A percentile compares a stretch with the other conserved stretches of the same genome.
Evolutionary conservation across 2,888 invertebrate genomes (phyloP).

Genomic region (Hypomecis punctinalis): DNA sequence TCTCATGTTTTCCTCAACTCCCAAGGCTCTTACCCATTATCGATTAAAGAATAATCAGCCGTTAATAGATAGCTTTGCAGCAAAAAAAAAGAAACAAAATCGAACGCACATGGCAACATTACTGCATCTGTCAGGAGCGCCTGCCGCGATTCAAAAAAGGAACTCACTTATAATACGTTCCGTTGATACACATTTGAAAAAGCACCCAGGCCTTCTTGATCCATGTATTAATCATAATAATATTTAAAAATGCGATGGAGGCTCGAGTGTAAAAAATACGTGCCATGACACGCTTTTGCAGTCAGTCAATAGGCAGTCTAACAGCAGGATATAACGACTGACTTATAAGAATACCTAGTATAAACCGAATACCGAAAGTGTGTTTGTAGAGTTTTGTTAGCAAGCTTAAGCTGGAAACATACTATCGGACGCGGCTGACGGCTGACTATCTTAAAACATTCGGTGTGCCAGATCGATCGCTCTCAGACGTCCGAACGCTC

Average conservation of each 20-base stretch:
- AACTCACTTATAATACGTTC: conserved; percentile 63
- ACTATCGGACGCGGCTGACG: too few species aligned
- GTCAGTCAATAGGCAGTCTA: too few species aligned
- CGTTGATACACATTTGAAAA: conserved; percentile 47
- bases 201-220: conserved; percentile 42
- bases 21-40: conserved; percentile 6
- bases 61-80: conserved; percentile 26
- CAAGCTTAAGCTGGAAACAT: too few species aligned
- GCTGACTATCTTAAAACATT: too few species aligned
- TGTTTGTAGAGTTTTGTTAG: too few species aligned
- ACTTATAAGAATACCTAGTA: too few species aligned
- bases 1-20: not conserved
- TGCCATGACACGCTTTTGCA: too few species aligned
- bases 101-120: conserved; percentile 78
- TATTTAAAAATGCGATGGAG: not conserved
- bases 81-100: conserved; percentile 50
- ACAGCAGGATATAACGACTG: too few species aligned
- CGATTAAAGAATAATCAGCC: conserved; percentile 22
- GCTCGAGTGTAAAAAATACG: not conserved
- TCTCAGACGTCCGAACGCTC: too few species aligned
- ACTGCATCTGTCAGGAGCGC: conserved; percentile 78
- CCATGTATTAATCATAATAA: conserved; percentile 9
- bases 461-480: too few species aligned
- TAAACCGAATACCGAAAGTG: too few species aligned
- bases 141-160: conserved; percentile 77